Conservation (phyloP, 2,888 invertebrate genomes). For the Pandemis corylana region DNA sequence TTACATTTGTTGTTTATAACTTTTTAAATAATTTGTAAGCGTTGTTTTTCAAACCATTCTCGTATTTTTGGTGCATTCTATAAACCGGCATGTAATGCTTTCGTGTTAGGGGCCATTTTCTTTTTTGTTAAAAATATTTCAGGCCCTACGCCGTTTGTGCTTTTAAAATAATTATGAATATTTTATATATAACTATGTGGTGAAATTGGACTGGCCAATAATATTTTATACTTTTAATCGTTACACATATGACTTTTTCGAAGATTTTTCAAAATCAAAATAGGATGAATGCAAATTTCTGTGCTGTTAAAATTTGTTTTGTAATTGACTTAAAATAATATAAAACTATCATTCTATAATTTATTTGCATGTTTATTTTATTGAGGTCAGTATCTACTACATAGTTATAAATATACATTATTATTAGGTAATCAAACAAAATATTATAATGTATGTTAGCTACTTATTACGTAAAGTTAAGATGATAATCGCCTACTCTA, state of each 20-base stretch:
- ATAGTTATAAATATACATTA: constrained; percentile 42
- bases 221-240: background rate
- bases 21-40: background rate
- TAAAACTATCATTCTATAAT: background rate
- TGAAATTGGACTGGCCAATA: background rate
- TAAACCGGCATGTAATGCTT: constrained; percentile 76
- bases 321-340: background rate
- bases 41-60: constrained; percentile 36
- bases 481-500: constrained; percentile 39
- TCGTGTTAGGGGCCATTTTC: constrained; percentile 53
- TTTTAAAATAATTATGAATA: constrained; percentile 61
- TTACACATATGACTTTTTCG: background rate
- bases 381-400: constrained; percentile 7
- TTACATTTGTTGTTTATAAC: background rate
- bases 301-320: background rate
- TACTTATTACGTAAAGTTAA: constrained; percentile 41
- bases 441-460: constrained; percentile 43
- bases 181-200: constrained; percentile 38
- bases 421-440: constrained; percentile 43
- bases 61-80: constrained; percentile 60
- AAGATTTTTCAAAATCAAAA: too few species aligned
- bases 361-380: background rate
- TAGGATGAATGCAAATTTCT: background rate
- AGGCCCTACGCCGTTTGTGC: constrained; percentile 73
- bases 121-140: constrained; percentile 42